Evolutionary conservation across 2,888 invertebrate species (phyloP).

Genomic region (Watsonalla cultraria): DNA sequence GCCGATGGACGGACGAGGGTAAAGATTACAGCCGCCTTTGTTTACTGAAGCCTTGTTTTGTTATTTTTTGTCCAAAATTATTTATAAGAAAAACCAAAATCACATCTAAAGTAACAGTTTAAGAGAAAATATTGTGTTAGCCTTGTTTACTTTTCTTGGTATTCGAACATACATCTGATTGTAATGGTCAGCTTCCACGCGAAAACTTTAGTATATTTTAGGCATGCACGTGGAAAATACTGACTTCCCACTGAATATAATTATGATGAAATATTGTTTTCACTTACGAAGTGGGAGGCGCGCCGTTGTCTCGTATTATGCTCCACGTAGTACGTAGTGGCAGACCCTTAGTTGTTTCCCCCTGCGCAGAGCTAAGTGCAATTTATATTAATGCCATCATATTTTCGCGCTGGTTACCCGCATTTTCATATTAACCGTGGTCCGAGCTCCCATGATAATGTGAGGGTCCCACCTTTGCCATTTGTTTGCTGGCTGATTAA

Average conservation of each 20-base stretch:
- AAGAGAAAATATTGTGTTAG: not conserved
- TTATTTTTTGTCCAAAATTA: slow-evolving; percentile 5
- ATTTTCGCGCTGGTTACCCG: slow-evolving; percentile 70
- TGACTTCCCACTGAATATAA: not conserved
- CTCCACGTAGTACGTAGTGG: slow-evolving; percentile 14
- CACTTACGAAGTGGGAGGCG: not conserved
- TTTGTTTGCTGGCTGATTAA: slow-evolving; percentile 71
- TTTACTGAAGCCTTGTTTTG: slow-evolving; percentile 21
- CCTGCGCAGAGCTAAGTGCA: slow-evolving; percentile 56
- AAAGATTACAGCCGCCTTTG: slow-evolving; percentile 33
- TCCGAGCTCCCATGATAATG: slow-evolving; percentile 61
- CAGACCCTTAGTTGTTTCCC: slow-evolving; percentile 56
- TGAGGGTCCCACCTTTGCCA: slow-evolving; percentile 66
- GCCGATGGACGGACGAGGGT: slow-evolving; percentile 28
- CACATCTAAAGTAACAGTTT: not conserved
- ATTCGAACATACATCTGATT: not conserved
- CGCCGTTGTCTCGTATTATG: slow-evolving; percentile 10
- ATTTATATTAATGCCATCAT: slow-evolving; percentile 74
- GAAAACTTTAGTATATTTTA: not conserved
- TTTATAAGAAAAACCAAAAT: not conserved
- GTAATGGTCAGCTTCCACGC: not conserved
- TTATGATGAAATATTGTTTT: not conserved
- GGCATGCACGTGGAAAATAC: too few species aligned
- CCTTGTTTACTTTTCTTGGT: not conserved
- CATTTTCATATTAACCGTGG: slow-evolving; percentile 71